These are phyloP conservation scores for Mesochorus sp. DNA, from an alignment of 2,888 invertebrate species.

Conservation along the genomic window DNA sequence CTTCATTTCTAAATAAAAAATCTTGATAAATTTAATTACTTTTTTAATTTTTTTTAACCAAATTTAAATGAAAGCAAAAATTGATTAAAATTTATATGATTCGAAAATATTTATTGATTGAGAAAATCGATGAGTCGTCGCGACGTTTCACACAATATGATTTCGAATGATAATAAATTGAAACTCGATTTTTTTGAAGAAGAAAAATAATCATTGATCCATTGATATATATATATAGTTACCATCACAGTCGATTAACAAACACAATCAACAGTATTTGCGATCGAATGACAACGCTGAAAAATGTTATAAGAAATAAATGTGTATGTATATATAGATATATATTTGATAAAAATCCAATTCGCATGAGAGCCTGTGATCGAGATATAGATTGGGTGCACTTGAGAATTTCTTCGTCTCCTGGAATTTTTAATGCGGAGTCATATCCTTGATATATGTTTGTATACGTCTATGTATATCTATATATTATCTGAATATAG, in stretches of 20 bases:
- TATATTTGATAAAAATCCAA: conserved; percentile 1
- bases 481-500: neutral
- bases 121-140: no score
- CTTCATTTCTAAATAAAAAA: neutral
- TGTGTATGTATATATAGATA: no score
- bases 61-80: no score
- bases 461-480: neutral
- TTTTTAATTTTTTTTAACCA: no score
- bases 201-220: neutral
- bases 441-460: conserved; percentile 2
- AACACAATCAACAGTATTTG: neutral
- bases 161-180: neutral
- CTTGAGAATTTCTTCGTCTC: conserved; percentile 20
- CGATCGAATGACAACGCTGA: neutral
- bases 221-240: no score
- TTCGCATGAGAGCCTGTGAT: neutral
- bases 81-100: no score
- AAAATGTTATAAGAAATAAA: neutral
- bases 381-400: neutral
- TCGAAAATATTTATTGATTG: no score
- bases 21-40: neutral
- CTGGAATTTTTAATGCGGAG: neutral
- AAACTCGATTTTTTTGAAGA: neutral
- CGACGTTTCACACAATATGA: no score
- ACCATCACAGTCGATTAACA: neutral